These are phyloP conservation scores for Paedocypris micromegethes DNA, from an alignment of 2,797 vertebrate species.

Conservation along the genomic window DNA sequence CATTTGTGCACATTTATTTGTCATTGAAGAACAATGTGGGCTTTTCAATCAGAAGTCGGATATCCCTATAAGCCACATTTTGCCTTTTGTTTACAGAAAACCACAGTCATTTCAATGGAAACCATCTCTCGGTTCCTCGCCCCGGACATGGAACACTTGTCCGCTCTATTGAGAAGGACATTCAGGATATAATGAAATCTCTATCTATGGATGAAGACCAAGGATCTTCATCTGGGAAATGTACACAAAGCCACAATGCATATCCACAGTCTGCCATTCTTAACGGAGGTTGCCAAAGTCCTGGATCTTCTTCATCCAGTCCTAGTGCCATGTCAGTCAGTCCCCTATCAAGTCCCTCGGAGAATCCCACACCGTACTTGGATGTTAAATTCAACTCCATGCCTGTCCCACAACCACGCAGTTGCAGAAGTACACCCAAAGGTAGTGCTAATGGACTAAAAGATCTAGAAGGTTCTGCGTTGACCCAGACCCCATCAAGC, in stretches of 20 bases:
- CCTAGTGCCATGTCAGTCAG: conserved; percentile 64
- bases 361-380: conserved; percentile 54
- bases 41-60: too few relatives aligned
- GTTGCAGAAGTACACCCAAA: conserved; percentile 9
- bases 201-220: conserved; percentile 71
- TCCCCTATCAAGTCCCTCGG: conserved; percentile 64
- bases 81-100: conserved; percentile 61
- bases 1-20: too few relatives aligned
- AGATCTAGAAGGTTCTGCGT: conserved; percentile 57
- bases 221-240: conserved; percentile 45
- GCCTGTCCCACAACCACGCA: conserved; percentile 56
- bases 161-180: conserved; percentile 78
- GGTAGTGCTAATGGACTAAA: conserved; percentile 42
- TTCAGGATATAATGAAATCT: conserved; percentile 86
- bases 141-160: conserved; percentile 69
- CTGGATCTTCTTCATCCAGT: conserved; percentile 66
- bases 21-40: too few relatives aligned
- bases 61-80: not conserved
- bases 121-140: conserved; percentile 56
- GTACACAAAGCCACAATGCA: conserved; percentile 49
- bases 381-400: conserved; percentile 41
- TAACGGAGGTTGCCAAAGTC: conserved; percentile 69
- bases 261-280: conserved; percentile 57
- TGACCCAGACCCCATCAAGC: conserved; percentile 60
- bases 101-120: conserved; percentile 72